Base-by-base conservation (phyloP, 37 sponge, comb jelly and placozoan genomes). In the Beroe ovata region DNA sequence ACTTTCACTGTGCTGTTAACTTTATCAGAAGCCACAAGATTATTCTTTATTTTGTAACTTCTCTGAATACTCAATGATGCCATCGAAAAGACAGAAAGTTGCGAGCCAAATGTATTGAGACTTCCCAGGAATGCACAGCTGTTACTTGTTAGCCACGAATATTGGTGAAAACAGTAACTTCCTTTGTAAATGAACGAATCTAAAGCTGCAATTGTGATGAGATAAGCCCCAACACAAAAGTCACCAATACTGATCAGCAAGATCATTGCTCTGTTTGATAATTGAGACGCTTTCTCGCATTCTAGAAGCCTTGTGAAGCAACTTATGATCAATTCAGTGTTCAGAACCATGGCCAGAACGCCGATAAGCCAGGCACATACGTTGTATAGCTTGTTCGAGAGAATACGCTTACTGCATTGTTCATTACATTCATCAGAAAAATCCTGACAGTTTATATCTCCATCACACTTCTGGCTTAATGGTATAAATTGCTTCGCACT, bases 381-480 rank as follows among this genome's bases (percentile, higher is more conserved):
- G 3, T 4, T 26, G 29, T 62, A 62, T 16, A 25, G 63, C 4
- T 4, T 16, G 8, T 16, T 16, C 19, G 63, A 62, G 8, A 62
- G 4, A 62, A 62, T 25, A 6, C 29, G 28, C 21, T 26, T 25
- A 62, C 63, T 62, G 26, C 38, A 77, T 23, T 62, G 19, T 62
- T 62, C 63, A 62, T 62, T 62, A 16, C 63, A 62, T 23, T 62
- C 63, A 62, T 62, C 63, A 4, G 63, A 62, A 4, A 62, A 62
- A 23, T 62, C 63, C 63, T 26, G 3, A 62, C 63, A 62, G 29
- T 62, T 23, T 3, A 25, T 20, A 25, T 14, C 6, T 4, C 63
- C 63, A 62, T 62, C 63, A 62, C 63, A 62, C 19, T 26, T 25
- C 63, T 62, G 63, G 21, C 4, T 26, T 6, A 62, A 23, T 14